These are phyloP conservation scores for Thamnophis sirtalis DNA, from an alignment of 2,113 vertebrate genomes.

Conservation along the genomic window DNA sequence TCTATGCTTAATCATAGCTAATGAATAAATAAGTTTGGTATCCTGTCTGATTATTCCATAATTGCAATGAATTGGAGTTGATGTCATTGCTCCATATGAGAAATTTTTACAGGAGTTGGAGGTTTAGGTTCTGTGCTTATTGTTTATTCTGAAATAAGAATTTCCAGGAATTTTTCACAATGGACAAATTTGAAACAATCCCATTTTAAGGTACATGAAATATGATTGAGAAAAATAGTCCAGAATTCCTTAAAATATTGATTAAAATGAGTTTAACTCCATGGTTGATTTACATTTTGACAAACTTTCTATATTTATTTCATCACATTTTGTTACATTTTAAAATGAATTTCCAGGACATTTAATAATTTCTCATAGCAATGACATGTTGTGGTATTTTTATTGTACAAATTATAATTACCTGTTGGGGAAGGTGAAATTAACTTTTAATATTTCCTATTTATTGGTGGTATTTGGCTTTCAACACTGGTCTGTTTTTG, in stretches of 20 bases:
- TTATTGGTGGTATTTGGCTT: not conserved
- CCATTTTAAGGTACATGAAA: not conserved
- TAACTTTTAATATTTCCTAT: not conserved
- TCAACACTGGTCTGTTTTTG: not conserved
- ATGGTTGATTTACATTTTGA: not conserved
- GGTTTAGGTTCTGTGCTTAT: not conserved
- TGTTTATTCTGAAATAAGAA: not conserved
- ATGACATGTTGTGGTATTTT: not conserved
- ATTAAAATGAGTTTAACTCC: not conserved
- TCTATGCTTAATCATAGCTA: not conserved
- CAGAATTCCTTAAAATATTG: not conserved
- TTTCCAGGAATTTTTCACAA: not conserved
- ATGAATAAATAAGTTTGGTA: not conserved
- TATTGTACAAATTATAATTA: not conserved
- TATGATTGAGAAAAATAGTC: not conserved
- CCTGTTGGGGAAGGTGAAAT: not conserved
- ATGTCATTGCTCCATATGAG: not conserved
- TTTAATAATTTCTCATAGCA: not conserved
- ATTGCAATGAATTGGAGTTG: not conserved
- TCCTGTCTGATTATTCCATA: not conserved
- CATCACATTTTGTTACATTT: not conserved
- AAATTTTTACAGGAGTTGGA: not conserved
- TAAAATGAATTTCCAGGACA: not conserved
- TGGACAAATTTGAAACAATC: not conserved
- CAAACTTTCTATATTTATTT: not conserved